Percentiles rank a stretch among this genome's conserved stretches.
Evolutionary conservation across 1,140 invertebrate species (phyloP).

Genomic region (Macrosteles quadrilineatus): DNA sequence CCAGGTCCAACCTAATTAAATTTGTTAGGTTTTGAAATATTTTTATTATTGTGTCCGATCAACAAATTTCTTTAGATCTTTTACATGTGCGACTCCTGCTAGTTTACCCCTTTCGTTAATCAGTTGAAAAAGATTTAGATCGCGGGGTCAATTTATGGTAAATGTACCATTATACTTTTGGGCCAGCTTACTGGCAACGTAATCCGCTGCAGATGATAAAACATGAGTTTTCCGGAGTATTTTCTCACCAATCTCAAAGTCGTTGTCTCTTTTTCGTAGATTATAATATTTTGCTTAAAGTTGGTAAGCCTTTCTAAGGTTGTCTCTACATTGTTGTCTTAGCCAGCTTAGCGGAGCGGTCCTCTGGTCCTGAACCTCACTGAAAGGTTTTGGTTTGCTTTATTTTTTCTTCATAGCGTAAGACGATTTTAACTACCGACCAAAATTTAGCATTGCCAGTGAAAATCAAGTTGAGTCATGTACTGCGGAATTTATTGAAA

Average conservation of each 20-base stretch:
- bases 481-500: constrained; percentile 50
- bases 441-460: constrained; percentile 48
- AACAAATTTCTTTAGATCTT: no score
- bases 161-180: constrained; percentile 3
- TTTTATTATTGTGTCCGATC: no score
- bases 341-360: not conserved
- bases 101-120: not conserved
- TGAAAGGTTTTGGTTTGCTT: not conserved
- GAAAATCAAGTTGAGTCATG: constrained; percentile 47
- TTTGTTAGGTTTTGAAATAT: no score
- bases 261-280: not conserved
- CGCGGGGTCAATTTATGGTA: not conserved
- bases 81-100: no score
- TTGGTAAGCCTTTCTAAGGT: not conserved
- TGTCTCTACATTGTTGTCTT: not conserved
- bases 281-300: constrained; percentile 9
- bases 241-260: not conserved
- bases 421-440: constrained; percentile 44
- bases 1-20: no score
- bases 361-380: not conserved
- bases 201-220: constrained; percentile 1
- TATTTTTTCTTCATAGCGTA: not conserved
- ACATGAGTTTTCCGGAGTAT: not conserved
- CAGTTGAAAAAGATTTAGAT: not conserved
- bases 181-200: not conserved